phyloP scores from a whole-genome alignment of 2,888 invertebrate genomes.

The Drosophila meridionalis region DNA sequence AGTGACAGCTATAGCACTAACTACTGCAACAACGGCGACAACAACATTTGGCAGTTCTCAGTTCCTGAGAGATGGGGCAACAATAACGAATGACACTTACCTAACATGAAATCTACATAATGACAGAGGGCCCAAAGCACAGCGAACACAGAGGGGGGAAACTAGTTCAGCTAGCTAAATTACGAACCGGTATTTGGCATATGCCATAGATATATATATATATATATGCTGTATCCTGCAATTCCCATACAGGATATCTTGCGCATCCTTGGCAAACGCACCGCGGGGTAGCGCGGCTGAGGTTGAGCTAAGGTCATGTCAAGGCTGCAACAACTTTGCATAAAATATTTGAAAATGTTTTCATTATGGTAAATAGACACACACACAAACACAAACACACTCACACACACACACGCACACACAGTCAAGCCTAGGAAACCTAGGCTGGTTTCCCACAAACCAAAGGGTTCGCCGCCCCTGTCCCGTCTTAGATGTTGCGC shows the following conservation, averaged over 20 bases:
- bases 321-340: slow-evolving; percentile 74
- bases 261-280: slow-evolving; percentile 44
- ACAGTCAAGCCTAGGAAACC: slow-evolving; percentile 36
- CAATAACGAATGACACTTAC: slow-evolving; percentile 42
- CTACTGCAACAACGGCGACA: slow-evolving; percentile 35
- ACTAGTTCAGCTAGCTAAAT: slow-evolving; percentile 77
- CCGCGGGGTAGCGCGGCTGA: slow-evolving; percentile 61
- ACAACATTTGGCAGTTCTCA: slow-evolving; percentile 5
- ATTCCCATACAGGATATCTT: slow-evolving; percentile 73
- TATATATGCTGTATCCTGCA: slow-evolving; percentile 35
- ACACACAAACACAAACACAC: slow-evolving; percentile 29
- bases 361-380: slow-evolving; percentile 80
- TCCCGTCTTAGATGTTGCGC: slow-evolving; percentile 56
- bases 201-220: neutral
- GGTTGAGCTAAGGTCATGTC: slow-evolving; percentile 75
- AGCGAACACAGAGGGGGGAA: slow-evolving; percentile 24
- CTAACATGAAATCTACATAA: slow-evolving; percentile 69
- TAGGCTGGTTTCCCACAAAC: slow-evolving; percentile 61
- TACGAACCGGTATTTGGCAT: slow-evolving; percentile 73
- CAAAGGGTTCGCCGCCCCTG: slow-evolving; percentile 55
- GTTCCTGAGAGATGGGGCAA: slow-evolving; percentile 2
- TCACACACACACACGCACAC: slow-evolving; percentile 8
- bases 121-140: slow-evolving; percentile 45
- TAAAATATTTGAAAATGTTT: slow-evolving; percentile 81
- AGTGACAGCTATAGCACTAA: slow-evolving; percentile 15